A percentile compares a stretch with the other conserved stretches of the same genome.
Evolutionary conservation across 2,888 invertebrate genomes (phyloP).

Genomic region (Sminthurinus aureus): DNA sequence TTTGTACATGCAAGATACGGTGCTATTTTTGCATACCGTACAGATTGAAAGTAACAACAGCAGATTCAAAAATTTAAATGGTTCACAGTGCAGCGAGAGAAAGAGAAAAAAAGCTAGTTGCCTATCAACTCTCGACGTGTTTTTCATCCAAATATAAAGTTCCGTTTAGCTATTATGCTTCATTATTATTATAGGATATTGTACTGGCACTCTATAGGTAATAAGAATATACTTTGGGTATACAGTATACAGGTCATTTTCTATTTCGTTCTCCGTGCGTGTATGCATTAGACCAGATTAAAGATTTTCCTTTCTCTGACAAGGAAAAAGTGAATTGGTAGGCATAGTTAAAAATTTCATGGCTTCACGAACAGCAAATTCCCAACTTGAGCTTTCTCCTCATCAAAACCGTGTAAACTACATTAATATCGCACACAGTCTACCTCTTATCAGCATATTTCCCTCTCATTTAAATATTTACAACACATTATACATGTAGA

Average conservation of each 20-base stretch:
- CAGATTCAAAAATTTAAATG: no score
- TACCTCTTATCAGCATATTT: background rate
- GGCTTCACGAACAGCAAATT: background rate
- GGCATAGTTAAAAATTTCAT: background rate
- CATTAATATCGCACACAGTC: background rate
- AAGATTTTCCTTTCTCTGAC: background rate
- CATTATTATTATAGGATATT: no score
- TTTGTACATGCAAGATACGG: background rate
- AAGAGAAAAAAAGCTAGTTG: no score
- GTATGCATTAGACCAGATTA: no score
- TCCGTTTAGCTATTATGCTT: background rate
- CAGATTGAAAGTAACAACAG: no score
- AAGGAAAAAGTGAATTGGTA: background rate
- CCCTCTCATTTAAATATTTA: background rate
- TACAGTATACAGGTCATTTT: background rate
- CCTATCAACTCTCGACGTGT: conserved; percentile 13
- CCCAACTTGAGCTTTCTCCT: background rate
- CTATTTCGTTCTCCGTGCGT: background rate
- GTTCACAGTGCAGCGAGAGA: no score
- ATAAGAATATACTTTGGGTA: background rate
- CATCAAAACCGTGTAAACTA: background rate
- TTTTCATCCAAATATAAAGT: conserved; percentile 16
- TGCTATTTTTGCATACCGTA: no score
- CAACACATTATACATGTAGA: background rate
- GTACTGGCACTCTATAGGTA: no score